Evolutionary conservation across 1,140 invertebrate species (phyloP), one percentile per base, ranked within the genome.

Genomic region (Ceratosolen fusciceps): DNA sequence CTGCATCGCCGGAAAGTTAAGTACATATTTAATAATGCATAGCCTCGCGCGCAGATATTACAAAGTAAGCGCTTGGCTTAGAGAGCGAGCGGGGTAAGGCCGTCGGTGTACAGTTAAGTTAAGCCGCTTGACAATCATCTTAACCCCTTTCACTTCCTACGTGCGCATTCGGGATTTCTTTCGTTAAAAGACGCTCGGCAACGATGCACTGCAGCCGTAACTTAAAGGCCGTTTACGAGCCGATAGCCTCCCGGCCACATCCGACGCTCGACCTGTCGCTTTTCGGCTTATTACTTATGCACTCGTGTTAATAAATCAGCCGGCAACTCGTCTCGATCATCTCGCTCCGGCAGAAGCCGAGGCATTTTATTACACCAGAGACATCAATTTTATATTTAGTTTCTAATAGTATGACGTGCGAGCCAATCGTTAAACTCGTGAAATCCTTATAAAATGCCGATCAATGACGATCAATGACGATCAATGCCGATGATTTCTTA

Each of bases 61-160:
- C 60, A 65, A 65, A 37, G 60, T 65, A 37, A 37, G 31, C 19
- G 12, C 29, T 65, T 52, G 34, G 16, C 26, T n/a, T 21, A 10
- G 24, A 65, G n/a, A n/a, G n/a, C n/a, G n/a, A n/a, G n/a, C n/a
- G n/a, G n/a, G n/a, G n/a, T 31, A 65, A 65, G 14, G 9, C 34
- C 60, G n/a, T 21, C 34, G 26, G 31, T 37, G 4, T 65, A 65
- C 7, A n/a, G 7, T 65, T 37, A 65, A n/a, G 7, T 65, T 37
- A 65, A 65, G 37, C 21, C 10, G 16, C 19, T n/a, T 65, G 31
- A 65, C 60, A 65, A 65, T 65, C 60, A 65, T 65, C 60, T 65
- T 65, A 65, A 37, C 60, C 31, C 31, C 31, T 65, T 65, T 65
- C 31, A 65, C 60, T 65, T 65, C 31, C 3, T 37, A 7, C 31